Base-by-base conservation (phyloP, 2,888 invertebrate species). In the Oligia latruncula region DNA sequence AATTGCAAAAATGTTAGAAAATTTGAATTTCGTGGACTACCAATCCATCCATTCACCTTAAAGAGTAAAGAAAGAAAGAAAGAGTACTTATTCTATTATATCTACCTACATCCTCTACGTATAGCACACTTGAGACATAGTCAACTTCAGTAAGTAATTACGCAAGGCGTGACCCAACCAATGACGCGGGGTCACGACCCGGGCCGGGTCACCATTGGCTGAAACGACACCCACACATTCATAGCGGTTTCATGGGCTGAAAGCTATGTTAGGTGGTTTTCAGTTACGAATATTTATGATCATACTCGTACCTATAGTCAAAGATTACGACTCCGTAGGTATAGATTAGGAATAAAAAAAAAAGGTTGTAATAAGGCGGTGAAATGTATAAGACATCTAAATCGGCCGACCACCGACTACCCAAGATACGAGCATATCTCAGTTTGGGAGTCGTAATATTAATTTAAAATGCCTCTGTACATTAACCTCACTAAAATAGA, bases 101-200 rank as follows among this genome's bases (percentile, higher is more conserved):
- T 5, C n/a, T 35, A 71, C 9, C 20, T 29, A 68, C 2, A 17
- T n/a, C 3, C 35, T 65, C 15, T 64, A 71, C 23, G 46, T 52
- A n/a, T 40, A 71, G 0, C 15, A 15, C 15, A 40, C 40, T 71
- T 20, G n/a, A 73, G 58, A 52, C 55, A 29, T 13, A 65, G 78
- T 35, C 71, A 71, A 49, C 74, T 85, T 75, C 52, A 90, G 88
- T 82, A 88, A 90, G 91, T 92, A 92, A 95, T 95, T 94, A 94
- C 91, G 87, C 83, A 90, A 94, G 95, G 94, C 95, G 95, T 93
- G 89, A 93, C 94, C 92, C 89, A 88, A 91, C 92, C 93, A 95
- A 95, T 95, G 95, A 82, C 82, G 94, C 93, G 94, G 94, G 95
- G 96, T 95, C 96, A 92, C 91, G 95, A 95, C 94, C 95, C 95